A percentile compares a stretch with the other conserved stretches of the same genome.
Evolutionary conservation across 2,797 vertebrate species (phyloP).

Genomic region (Poecilia picta): DNA sequence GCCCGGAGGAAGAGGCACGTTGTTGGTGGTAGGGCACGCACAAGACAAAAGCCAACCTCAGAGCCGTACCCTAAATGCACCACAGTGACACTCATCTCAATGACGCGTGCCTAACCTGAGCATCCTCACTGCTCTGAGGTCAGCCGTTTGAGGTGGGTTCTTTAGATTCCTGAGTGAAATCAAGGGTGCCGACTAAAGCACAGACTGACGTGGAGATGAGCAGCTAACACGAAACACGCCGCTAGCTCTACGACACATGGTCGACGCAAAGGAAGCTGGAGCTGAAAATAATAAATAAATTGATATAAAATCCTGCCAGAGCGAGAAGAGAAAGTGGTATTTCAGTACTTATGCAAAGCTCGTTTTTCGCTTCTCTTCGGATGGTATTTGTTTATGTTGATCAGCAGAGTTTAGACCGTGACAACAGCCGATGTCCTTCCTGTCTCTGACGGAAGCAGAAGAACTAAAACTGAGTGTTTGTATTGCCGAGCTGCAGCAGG

Average conservation of each 20-base stretch:
- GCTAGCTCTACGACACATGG: slow-evolving; percentile 16
- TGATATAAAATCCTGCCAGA: background rate
- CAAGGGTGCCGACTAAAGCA: slow-evolving; percentile 1
- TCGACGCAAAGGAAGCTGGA: slow-evolving; percentile 34
- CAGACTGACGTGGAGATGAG: slow-evolving; percentile 3
- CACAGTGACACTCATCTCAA: slow-evolving; percentile 6
- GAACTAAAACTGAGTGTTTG: slow-evolving; percentile 1
- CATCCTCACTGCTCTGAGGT: slow-evolving; percentile 1
- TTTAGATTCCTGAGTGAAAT: slow-evolving; percentile 57
- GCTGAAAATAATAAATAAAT: slow-evolving; percentile 53
- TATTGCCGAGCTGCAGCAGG: slow-evolving; percentile 37
- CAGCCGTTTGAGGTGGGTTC: slow-evolving; percentile 9
- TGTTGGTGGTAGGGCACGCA: slow-evolving; percentile 24
- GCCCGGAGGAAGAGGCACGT: slow-evolving; percentile 44
- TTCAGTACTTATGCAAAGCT: background rate
- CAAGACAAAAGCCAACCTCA: slow-evolving; percentile 21
- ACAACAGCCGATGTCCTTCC: slow-evolving; percentile 7
- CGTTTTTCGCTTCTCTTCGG: background rate
- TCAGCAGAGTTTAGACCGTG: background rate
- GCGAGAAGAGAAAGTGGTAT: background rate
- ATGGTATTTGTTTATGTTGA: background rate
- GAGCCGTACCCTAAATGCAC: slow-evolving; percentile 1
- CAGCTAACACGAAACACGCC: slow-evolving; percentile 18
- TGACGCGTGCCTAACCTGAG: slow-evolving; percentile 5
- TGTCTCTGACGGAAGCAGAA: slow-evolving; percentile 9